A percentile compares a stretch with the other conserved stretches of the same genome.
phyloP scores from a whole-genome alignment of 1,140 invertebrate species.

The Pseudachorutes palmiensis region DNA sequence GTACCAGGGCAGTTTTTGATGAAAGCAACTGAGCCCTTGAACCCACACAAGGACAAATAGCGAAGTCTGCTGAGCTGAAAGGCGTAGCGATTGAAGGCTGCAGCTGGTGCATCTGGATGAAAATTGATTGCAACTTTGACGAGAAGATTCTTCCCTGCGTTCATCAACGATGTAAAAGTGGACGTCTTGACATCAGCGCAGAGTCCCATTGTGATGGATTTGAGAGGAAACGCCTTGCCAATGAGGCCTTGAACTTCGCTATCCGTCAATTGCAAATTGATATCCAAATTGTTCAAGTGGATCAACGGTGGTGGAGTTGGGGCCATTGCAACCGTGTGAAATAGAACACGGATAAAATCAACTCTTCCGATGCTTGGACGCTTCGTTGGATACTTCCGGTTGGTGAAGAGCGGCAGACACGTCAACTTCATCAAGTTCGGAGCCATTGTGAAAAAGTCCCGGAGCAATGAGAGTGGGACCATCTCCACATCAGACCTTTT shows the following conservation, averaged over 20 bases:
- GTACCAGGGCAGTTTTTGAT: neutral
- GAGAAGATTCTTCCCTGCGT: neutral
- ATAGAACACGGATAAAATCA: neutral
- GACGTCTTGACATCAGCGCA: neutral
- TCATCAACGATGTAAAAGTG: neutral
- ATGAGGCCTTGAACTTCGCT: neutral
- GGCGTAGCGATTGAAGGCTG: neutral
- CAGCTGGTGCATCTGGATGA: neutral
- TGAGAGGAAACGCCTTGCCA: neutral
- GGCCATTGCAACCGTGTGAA: neutral
- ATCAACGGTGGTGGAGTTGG: neutral
- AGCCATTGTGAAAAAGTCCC: slow-evolving; percentile 3
- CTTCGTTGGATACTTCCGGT: neutral
- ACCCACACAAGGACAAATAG: neutral
- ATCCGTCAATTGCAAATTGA: neutral
- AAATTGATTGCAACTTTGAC: slow-evolving; percentile 2
- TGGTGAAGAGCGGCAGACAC: neutral
- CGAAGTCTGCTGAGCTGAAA: neutral
- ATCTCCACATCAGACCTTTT: neutral
- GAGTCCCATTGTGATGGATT: neutral
- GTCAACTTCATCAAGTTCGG: neutral
- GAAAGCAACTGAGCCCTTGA: neutral
- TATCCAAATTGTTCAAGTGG: neutral
- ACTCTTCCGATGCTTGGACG: neutral
- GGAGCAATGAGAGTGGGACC: neutral